These are phyloP conservation scores for Phanerotoma sp. DNA, from an alignment of 2,888 invertebrate species.

Conservation along the genomic window DNA sequence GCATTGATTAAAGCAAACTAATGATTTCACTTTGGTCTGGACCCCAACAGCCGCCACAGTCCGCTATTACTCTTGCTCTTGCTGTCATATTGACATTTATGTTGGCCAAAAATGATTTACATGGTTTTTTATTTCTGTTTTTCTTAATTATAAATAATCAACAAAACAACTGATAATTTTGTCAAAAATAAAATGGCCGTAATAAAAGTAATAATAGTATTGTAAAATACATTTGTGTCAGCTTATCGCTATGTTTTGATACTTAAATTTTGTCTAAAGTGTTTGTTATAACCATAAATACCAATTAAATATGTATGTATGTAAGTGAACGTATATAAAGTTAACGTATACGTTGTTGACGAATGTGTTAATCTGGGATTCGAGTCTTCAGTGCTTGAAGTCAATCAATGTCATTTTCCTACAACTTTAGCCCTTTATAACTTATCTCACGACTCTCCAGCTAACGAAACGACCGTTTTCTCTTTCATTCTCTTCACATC, in stretches of 20 bases:
- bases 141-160: slow-evolving; percentile 6
- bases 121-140: slow-evolving; percentile 36
- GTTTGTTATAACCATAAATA: too few species aligned
- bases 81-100: slow-evolving; percentile 56
- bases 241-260: too few species aligned
- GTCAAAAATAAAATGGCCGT: neutral
- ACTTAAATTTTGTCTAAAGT: too few species aligned
- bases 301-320: too few species aligned
- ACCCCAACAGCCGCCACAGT: slow-evolving; percentile 26
- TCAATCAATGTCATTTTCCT: slow-evolving; percentile 23
- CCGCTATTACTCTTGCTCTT: slow-evolving; percentile 19
- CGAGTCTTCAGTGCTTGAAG: slow-evolving; percentile 3
- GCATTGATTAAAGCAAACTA: slow-evolving; percentile 59
- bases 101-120: slow-evolving; percentile 54
- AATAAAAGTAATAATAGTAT: too few species aligned
- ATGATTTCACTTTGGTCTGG: slow-evolving; percentile 58
- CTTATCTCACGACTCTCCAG: slow-evolving; percentile 56
- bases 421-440: slow-evolving; percentile 55
- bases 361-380: neutral
- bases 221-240: too few species aligned
- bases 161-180: neutral
- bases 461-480: slow-evolving; percentile 5
- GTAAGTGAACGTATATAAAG: neutral
- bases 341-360: neutral
- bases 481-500: too few species aligned